Conservation (phyloP, 2,888 invertebrate species). For the Drosophila monieri region DNA sequence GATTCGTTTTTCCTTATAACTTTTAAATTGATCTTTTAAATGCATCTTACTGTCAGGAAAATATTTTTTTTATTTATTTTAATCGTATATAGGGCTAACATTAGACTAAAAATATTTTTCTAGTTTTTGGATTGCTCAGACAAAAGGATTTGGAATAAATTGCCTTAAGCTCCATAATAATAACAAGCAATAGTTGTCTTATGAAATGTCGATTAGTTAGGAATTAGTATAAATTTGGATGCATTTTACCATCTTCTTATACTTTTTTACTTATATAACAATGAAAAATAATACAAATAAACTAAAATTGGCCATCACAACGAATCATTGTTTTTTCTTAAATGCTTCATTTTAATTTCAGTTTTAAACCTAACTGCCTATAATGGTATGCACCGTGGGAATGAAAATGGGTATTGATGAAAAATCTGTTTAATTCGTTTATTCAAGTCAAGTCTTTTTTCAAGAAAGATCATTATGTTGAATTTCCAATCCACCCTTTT, state of each 20-base stretch:
- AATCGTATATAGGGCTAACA: background rate
- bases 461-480: too few relatives aligned
- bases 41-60: background rate
- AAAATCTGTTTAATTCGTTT: too few relatives aligned
- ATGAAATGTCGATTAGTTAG: conserved; percentile 16
- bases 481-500: too few relatives aligned
- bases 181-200: conserved; percentile 12
- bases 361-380: background rate
- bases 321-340: conserved; percentile 14
- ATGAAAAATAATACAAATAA: conserved; percentile 2
- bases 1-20: background rate
- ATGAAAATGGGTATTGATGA: too few relatives aligned
- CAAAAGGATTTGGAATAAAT: background rate
- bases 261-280: conserved; percentile 11
- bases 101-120: background rate
- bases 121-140: background rate
- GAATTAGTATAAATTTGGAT: conserved; percentile 6
- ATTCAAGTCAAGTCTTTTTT: too few relatives aligned
- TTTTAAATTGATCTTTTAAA: too few relatives aligned
- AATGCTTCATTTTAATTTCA: background rate
- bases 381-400: background rate
- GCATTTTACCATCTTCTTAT: conserved; percentile 8
- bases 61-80: background rate
- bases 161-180: background rate
- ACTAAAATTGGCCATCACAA: conserved; percentile 13